Conservation (phyloP, 2,888 invertebrate species). For the Bursaphelenchus okinawaensis region DNA sequence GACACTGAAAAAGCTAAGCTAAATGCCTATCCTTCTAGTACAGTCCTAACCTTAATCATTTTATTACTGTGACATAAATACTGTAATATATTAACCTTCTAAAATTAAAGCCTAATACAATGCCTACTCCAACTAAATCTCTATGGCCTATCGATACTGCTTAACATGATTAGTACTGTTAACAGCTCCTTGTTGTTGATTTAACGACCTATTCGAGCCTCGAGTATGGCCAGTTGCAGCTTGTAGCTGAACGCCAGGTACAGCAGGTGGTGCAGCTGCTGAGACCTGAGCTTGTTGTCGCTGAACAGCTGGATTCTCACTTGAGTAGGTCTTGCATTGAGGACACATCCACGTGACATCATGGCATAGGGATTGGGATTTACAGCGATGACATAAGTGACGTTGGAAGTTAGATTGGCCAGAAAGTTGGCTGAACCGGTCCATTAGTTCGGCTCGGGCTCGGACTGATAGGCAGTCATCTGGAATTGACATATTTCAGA, state of each 20-base stretch:
- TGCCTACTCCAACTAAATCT: too few species aligned
- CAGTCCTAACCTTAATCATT: too few species aligned
- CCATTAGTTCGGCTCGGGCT: conserved; percentile 56
- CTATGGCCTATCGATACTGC: too few species aligned
- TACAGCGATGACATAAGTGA: conserved; percentile 51
- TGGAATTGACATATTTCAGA: conserved; percentile 23
- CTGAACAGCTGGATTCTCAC: conserved; percentile 26
- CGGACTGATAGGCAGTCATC: conserved; percentile 55
- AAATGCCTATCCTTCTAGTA: too few species aligned
- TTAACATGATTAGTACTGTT: not conserved
- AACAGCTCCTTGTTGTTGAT: not conserved
- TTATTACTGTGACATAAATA: too few species aligned
- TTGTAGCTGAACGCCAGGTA: not conserved
- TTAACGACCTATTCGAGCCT: not conserved
- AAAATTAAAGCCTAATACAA: too few species aligned
- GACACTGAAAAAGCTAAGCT: too few species aligned
- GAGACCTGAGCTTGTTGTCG: conserved; percentile 12
- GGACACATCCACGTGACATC: conserved; percentile 55
- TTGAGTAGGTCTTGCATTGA: conserved; percentile 52
- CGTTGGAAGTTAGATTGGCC: conserved; percentile 48
- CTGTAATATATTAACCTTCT: too few species aligned
- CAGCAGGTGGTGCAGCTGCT: conserved; percentile 7
- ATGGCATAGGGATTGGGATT: conserved; percentile 39
- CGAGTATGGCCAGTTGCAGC: not conserved
- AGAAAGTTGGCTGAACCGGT: conserved; percentile 46